Evolutionary conservation across 2,797 vertebrate genomes (phyloP), one percentile per base, ranked within the genome.

Genomic region (Rhynchonycteris naso): DNA sequence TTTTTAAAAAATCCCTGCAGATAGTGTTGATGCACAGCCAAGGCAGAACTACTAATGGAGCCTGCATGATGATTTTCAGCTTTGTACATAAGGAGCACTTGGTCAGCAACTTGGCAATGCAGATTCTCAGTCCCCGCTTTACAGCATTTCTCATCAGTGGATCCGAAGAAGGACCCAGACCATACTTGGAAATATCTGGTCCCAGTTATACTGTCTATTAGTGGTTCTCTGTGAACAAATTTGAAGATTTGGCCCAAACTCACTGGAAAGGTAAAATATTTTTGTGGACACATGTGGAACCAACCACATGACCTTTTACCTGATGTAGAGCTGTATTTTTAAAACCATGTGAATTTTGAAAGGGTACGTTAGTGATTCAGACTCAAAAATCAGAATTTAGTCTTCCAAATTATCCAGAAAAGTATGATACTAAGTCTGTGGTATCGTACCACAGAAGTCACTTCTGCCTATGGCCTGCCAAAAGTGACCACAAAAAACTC

Each of bases 301-400:
- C 19, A n/a, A 43, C 4, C 21, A 71, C 26, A 10, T 30, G 21
- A 68, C 13, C 30, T 87, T 66, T 82, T 19, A n/a, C 50, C 50
- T 33, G n/a, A 52, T 52, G 21, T 52, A 52, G 33, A 66, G 47
- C 66, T 66, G 13, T 52, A 50, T 66, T 26, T 63, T 66, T 26
- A 18, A 33, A 93, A 68, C 4, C 28, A 74, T 30, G 14, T 28
- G 19, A 56, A 11, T 65, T 54, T 54, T 74, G 28, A 90, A 83
- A 93, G 52, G n/a, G 52, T 65, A 78, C 8, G 69, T 74, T 61
- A 28, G 24, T 13, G 21, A 65, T 92, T 93, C 38, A 68, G 13
- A 83, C 30, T 75, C 33, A 92, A 63, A 95, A 91, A 54, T 50
- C 38, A 75, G 56, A n/a, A 30, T 91, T 91, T 87, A 10, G 12